These are phyloP conservation scores for Hiodon tergisus DNA, from an alignment of 2,113 vertebrate species.

Conservation along the genomic window DNA sequence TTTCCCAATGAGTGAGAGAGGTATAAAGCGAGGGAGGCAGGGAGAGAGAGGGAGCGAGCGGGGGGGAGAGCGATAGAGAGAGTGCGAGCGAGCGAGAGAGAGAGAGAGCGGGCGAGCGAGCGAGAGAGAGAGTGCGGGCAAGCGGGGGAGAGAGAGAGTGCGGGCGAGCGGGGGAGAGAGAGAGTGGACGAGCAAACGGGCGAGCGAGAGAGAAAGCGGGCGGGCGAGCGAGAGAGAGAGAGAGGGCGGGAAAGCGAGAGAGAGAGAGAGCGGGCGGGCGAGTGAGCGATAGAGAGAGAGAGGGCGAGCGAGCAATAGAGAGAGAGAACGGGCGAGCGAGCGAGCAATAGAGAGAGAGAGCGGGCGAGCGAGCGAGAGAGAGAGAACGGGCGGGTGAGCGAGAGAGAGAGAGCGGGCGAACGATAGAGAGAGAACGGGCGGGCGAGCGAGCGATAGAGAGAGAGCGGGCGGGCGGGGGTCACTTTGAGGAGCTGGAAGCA, in stretches of 20 bases:
- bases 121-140: no score
- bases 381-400: not conserved
- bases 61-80: no score
- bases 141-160: not conserved
- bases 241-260: no score
- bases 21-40: not conserved
- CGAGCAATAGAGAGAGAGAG: no score
- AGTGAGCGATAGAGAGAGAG: no score
- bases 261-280: no score
- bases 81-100: no score
- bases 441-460: slow-evolving; percentile 42
- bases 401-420: slow-evolving; percentile 29
- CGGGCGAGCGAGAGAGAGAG: no score
- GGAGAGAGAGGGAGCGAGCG: no score
- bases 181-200: not conserved
- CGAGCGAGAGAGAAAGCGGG: no score
- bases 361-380: not conserved
- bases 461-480: slow-evolving; percentile 58
- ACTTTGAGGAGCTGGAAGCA: slow-evolving; percentile 71
- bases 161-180: no score
- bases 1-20: slow-evolving; percentile 39
- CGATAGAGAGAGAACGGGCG: slow-evolving; percentile 36
- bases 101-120: not conserved
- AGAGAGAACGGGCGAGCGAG: not conserved
- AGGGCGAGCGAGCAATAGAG: not conserved